Conservation (phyloP, 2,113 vertebrate genomes). For the Megaceryle torquata region DNA sequence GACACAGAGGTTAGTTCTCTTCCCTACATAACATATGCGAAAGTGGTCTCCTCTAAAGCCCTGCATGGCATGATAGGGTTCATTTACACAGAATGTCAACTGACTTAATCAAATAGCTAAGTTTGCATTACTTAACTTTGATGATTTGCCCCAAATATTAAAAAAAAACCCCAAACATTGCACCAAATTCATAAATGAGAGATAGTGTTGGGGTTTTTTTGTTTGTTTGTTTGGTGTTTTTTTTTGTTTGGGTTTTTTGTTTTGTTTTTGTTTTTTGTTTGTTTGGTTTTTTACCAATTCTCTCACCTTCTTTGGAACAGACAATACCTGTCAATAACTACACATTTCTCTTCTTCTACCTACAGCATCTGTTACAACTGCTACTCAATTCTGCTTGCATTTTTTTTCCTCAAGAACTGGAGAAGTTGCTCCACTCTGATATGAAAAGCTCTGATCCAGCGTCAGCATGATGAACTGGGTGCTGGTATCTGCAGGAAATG, state of each 20-base stretch:
- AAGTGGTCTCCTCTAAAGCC: background rate
- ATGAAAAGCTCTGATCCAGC: background rate
- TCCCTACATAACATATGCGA: background rate
- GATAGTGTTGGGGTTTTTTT: too few species aligned
- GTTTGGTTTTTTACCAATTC: background rate
- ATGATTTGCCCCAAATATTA: background rate
- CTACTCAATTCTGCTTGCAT: background rate
- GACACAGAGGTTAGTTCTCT: background rate
- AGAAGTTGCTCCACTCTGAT: background rate
- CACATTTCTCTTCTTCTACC: background rate
- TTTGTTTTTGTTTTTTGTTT: background rate
- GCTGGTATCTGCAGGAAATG: background rate
- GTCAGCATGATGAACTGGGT: background rate
- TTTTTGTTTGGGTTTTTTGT: background rate
- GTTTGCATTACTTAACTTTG: background rate
- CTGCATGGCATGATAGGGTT: background rate
- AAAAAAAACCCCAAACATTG: background rate
- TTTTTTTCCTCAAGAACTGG: background rate
- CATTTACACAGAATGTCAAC: background rate
- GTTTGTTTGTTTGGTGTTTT: too few species aligned
- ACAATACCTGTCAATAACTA: background rate
- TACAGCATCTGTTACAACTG: background rate
- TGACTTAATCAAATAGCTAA: background rate
- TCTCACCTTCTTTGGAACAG: background rate
- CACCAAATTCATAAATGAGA: background rate